These are phyloP conservation scores for Pterostichus niger DNA, from an alignment of 2,888 invertebrate species.

Conservation along the genomic window DNA sequence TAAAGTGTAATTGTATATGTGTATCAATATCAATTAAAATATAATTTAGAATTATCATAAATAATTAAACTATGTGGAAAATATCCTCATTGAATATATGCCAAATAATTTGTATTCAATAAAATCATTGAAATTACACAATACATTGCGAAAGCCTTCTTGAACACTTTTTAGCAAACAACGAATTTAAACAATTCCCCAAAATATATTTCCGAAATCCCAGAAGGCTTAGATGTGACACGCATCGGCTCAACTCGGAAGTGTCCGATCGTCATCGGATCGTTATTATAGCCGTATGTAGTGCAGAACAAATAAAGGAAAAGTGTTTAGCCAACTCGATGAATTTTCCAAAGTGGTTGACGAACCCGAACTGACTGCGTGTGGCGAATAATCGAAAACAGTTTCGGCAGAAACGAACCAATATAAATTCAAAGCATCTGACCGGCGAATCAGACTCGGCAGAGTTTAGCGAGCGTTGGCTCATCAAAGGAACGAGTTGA, in stretches of 20 bases:
- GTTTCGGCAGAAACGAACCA: constrained; percentile 57
- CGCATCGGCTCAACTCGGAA: constrained; percentile 12
- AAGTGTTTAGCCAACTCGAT: constrained; percentile 61
- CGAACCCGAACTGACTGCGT: constrained; percentile 35
- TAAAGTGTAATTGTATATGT: too few species aligned
- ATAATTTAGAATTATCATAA: too few species aligned
- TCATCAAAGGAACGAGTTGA: constrained; percentile 50
- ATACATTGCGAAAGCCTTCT: background rate
- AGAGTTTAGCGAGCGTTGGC: constrained; percentile 4
- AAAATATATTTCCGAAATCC: background rate
- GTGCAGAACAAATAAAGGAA: constrained; percentile 64
- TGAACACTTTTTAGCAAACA: background rate
- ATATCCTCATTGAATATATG: too few species aligned
- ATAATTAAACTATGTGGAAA: too few species aligned
- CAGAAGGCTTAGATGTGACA: background rate
- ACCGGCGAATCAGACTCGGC: background rate
- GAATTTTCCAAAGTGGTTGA: constrained; percentile 41
- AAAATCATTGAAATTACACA: background rate
- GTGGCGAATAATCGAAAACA: constrained; percentile 61
- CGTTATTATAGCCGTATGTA: constrained; percentile 51
- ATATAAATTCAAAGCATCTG: constrained; percentile 64
- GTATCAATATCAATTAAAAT: too few species aligned
- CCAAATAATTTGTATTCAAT: too few species aligned
- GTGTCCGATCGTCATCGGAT: constrained; percentile 26
- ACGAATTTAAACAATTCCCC: constrained; percentile 3